Conservation (phyloP, 2,888 invertebrate genomes). For the Endomychus coccineus region DNA sequence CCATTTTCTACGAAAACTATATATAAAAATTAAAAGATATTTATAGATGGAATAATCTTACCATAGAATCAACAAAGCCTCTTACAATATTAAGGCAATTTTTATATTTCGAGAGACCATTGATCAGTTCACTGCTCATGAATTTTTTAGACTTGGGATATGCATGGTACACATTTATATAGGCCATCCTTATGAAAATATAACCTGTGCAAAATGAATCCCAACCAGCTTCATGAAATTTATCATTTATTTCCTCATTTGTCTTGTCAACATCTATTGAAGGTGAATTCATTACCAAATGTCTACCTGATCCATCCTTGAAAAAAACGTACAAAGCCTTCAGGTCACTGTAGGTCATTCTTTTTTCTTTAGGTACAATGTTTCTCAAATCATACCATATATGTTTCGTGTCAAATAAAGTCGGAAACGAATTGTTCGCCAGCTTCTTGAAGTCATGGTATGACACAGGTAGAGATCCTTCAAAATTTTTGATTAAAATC, state of each 20-base stretch:
- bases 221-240: constrained; percentile 73
- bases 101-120: constrained; percentile 44
- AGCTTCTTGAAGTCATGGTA: constrained; percentile 59
- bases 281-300: constrained; percentile 41
- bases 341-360: constrained; percentile 46
- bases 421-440: constrained; percentile 56
- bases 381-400: constrained; percentile 52
- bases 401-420: constrained; percentile 66
- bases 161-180: constrained; percentile 50
- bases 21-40: constrained; percentile 11
- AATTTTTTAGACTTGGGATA: constrained; percentile 44
- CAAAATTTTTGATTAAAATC: constrained; percentile 64
- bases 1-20: constrained; percentile 43
- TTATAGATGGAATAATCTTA: constrained; percentile 42
- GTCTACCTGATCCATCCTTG: constrained; percentile 43
- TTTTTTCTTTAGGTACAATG: constrained; percentile 32
- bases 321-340: constrained; percentile 55
- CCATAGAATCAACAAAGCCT: constrained; percentile 51
- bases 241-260: constrained; percentile 20
- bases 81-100: constrained; percentile 58
- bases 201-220: constrained; percentile 73
- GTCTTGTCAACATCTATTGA: constrained; percentile 32
- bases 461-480: constrained; percentile 57
- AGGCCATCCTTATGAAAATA: constrained; percentile 60
- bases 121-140: constrained; percentile 49